These are phyloP conservation scores for Scolanthus callimorphus DNA, from an alignment of 92 coral and sea anemone genomes.

Conservation along the genomic window DNA sequence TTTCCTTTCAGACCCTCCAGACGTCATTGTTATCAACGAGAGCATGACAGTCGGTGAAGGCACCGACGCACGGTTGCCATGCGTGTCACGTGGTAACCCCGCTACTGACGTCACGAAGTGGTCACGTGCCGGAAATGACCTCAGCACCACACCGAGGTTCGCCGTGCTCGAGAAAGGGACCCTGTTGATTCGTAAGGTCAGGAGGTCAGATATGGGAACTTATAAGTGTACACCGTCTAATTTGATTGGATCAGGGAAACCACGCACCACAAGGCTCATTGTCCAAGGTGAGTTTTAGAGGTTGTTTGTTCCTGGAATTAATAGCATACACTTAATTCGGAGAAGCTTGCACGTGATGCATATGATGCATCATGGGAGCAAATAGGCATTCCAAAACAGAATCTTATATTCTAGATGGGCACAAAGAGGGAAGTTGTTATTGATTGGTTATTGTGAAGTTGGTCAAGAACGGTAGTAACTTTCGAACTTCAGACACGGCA, in stretches of 20 bases:
- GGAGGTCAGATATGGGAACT: slow-evolving; percentile 73
- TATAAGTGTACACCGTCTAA: slow-evolving; percentile 87
- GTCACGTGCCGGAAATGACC: slow-evolving; percentile 55
- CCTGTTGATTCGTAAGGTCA: slow-evolving; percentile 66
- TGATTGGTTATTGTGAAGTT: too few relatives aligned
- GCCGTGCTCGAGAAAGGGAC: slow-evolving; percentile 76
- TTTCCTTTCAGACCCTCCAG: slow-evolving; percentile 66
- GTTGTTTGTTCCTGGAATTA: too few relatives aligned
- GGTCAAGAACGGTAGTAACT: too few relatives aligned
- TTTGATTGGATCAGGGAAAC: slow-evolving; percentile 66
- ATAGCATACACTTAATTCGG: too few relatives aligned
- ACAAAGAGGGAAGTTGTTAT: too few relatives aligned
- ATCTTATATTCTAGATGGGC: too few relatives aligned
- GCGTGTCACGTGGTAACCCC: slow-evolving; percentile 86
- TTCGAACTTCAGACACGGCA: too few relatives aligned
- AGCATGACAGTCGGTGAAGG: slow-evolving; percentile 59
- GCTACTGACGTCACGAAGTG: slow-evolving; percentile 70
- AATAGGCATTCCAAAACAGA: too few relatives aligned
- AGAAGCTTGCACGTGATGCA: too few relatives aligned
- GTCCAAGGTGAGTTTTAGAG: slow-evolving; percentile 81
- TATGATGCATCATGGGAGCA: too few relatives aligned
- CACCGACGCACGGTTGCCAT: slow-evolving; percentile 80
- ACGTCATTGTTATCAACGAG: slow-evolving; percentile 39
- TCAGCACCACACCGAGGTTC: slow-evolving; percentile 42
- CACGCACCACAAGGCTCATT: slow-evolving; percentile 56